These are phyloP conservation scores for Triplophysa tibetana DNA, from an alignment of 2,113 vertebrate genomes.

Conservation along the genomic window DNA sequence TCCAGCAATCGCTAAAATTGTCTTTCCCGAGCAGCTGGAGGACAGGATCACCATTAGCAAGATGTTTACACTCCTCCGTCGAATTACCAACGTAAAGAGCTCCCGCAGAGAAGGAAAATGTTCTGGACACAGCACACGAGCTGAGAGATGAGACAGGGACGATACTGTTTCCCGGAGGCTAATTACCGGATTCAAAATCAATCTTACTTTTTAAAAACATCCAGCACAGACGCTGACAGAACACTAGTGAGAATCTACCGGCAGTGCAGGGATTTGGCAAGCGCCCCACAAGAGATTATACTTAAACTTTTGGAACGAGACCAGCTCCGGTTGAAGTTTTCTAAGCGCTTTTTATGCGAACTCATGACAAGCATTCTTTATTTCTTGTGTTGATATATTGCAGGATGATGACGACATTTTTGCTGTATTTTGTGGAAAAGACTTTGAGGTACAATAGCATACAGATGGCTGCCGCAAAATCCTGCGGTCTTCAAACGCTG, in stretches of 20 bases:
- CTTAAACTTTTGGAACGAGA: neutral
- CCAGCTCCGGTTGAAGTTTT: neutral
- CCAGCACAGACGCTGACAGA: neutral
- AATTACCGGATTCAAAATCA: constrained; percentile 29
- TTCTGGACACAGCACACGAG: constrained; percentile 3
- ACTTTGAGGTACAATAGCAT: too few species aligned
- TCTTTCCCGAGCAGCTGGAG: constrained; percentile 16
- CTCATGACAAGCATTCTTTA: neutral
- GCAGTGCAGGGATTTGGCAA: constrained; percentile 1
- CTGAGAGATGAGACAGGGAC: neutral
- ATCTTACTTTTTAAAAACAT: constrained; percentile 9
- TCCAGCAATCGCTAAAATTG: neutral
- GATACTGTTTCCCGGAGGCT: constrained; percentile 12
- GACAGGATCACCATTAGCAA: constrained; percentile 27
- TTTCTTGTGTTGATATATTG: neutral
- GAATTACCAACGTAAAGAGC: constrained; percentile 20
- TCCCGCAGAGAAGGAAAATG: constrained; percentile 19
- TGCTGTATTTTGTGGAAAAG: too few species aligned
- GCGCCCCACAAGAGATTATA: constrained; percentile 3
- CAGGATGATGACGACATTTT: too few species aligned
- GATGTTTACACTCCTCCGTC: constrained; percentile 20
- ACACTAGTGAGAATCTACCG: constrained; percentile 1
- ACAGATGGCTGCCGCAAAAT: too few species aligned
- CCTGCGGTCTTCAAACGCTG: too few species aligned
- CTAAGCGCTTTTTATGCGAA: neutral